Conservation (phyloP, 2,888 invertebrate genomes). For the Capitulum mitella region DNA sequence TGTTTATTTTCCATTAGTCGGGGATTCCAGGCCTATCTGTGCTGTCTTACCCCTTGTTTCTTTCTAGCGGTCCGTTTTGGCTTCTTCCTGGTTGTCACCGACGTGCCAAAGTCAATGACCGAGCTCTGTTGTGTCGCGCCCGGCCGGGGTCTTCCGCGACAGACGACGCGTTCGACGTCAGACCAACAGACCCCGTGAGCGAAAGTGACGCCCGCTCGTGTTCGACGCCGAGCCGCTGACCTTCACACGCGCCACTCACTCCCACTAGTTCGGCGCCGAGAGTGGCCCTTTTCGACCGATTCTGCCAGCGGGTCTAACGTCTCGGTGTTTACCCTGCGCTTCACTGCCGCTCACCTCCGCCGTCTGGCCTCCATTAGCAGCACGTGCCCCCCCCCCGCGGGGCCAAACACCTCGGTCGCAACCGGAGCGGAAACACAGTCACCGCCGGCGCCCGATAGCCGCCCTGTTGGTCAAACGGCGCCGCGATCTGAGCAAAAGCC, state of each 20-base stretch:
- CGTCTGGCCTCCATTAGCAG: background rate
- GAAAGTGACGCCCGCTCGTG: too few species aligned
- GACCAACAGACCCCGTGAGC: too few species aligned
- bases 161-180: too few species aligned
- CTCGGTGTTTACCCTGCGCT: background rate
- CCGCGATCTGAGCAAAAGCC: background rate
- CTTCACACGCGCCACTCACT: too few species aligned
- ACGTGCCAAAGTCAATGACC: background rate
- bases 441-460: background rate
- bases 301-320: background rate
- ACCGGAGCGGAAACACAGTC: constrained; percentile 17
- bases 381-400: background rate
- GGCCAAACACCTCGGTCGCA: background rate
- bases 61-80: background rate
- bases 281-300: too few species aligned
- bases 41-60: background rate
- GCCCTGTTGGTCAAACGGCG: background rate
- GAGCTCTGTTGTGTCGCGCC: too few species aligned
- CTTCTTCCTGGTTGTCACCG: background rate
- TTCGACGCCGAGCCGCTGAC: too few species aligned
- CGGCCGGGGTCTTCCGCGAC: too few species aligned
- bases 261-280: too few species aligned
- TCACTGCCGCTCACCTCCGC: background rate
- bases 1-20: constrained; percentile 3
- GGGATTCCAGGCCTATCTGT: background rate